phyloP scores from a whole-genome alignment of 2,797 vertebrate genomes.

The Tokudaia muenninki region DNA sequence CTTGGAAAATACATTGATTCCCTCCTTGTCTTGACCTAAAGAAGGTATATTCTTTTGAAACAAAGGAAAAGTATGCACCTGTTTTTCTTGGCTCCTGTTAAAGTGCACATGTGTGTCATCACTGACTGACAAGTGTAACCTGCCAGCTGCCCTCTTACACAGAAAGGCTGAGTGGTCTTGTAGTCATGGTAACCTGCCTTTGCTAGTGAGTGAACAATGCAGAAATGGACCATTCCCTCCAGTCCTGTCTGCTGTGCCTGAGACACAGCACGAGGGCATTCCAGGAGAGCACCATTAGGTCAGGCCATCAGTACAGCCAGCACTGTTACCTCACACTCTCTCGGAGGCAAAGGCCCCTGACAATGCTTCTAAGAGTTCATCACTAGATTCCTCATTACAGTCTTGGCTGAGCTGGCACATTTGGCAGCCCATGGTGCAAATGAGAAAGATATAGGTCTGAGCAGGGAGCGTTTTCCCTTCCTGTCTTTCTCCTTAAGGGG shows the following conservation, averaged over 20 bases:
- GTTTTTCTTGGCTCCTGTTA: background rate
- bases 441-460: constrained; percentile 17
- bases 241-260: background rate
- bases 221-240: background rate
- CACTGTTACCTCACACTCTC: background rate
- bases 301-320: background rate
- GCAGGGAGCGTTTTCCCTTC: constrained; percentile 17
- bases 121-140: background rate
- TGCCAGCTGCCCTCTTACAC: background rate
- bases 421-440: background rate
- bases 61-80: constrained; percentile 1
- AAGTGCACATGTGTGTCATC: background rate
- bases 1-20: background rate
- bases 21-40: background rate
- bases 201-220: background rate
- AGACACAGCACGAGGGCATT: background rate
- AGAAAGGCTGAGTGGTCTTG: background rate
- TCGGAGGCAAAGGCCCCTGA: background rate
- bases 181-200: background rate
- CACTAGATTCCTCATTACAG: background rate
- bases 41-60: constrained; percentile 13
- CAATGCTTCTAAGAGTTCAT: rapidly evolving
- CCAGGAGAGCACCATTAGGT: background rate
- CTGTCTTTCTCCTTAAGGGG: constrained; percentile 16
- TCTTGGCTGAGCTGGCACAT: background rate